Base-by-base conservation (phyloP, 2,888 invertebrate genomes). In the Phanerotoma sp. region DNA sequence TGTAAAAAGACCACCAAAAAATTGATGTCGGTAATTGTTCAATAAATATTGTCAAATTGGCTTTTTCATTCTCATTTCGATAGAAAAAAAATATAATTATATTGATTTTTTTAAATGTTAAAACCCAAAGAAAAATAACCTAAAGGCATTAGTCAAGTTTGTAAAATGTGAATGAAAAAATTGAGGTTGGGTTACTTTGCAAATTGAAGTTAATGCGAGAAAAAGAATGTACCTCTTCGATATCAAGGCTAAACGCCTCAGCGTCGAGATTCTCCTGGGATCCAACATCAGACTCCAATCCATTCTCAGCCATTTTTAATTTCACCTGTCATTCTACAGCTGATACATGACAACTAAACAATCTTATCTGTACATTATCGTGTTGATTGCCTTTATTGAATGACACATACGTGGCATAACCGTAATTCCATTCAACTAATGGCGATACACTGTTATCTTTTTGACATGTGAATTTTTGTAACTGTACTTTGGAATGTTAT, bases 241-340 rank as follows among this genome's bases (percentile, higher is more conserved):
- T 83, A 73, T 88, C 87, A 63, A 87, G 78, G 73, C 84, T 85
- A 58, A 85, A 68, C 3, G 80, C 77, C 58, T 80, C 82, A 15
- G 77, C 74, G 55, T 80, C 79, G 61, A 87, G 79, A 74, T 86
- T 86, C 68, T 85, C 87, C 51, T 85, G 84, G 44, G 87, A 87
- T 63, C 86, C 87, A 57, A 84, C 79, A 71, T 87, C 86, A 33
- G 83, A 83, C 71, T 82, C 84, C 65, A 86, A 71, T 56, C 73
- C 75, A 70, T 75, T 76, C 60, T 76, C 75, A 57, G 77, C 77
- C 77, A 77, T 77, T 70, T 73, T 72, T 70, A 51, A 3, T 57
- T 59, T 56, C 56, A 59, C 53, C 62, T 63, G 62, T 63, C 62
- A 63, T 50, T 60, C 41, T 54, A 57, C 62, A 61, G 61, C 62